Conservation (phyloP, 2,888 invertebrate genomes). For the Cheiracanthium punctorium region DNA sequence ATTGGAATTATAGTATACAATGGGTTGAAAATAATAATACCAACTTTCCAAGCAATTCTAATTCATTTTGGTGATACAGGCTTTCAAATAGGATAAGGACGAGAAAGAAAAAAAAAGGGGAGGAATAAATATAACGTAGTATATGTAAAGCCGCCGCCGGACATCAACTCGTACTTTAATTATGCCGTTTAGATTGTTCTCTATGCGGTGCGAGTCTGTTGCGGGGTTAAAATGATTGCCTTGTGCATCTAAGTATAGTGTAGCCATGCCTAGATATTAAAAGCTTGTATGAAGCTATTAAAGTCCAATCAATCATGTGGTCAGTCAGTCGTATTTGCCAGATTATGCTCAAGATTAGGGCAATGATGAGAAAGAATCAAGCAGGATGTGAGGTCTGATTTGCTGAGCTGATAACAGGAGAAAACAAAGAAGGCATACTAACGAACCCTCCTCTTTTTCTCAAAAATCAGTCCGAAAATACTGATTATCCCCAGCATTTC, state of each 20-base stretch:
- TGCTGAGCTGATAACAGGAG: conserved; percentile 22
- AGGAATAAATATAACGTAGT: background rate
- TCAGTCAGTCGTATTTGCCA: conserved; percentile 55
- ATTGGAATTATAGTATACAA: too few relatives aligned
- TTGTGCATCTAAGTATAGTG: conserved; percentile 3
- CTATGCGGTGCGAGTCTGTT: background rate
- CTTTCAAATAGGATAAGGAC: too few relatives aligned
- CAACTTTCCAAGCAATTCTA: too few relatives aligned
- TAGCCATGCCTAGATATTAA: background rate
- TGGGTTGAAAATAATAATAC: too few relatives aligned
- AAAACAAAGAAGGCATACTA: conserved; percentile 10
- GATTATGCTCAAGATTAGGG: conserved; percentile 37
- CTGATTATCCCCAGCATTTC: background rate
- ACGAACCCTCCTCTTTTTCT: background rate
- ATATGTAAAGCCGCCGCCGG: background rate
- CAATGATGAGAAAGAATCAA: conserved; percentile 26
- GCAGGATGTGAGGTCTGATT: conserved; percentile 56
- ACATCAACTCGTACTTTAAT: background rate
- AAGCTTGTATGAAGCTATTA: conserved; percentile 50
- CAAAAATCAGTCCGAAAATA: background rate
- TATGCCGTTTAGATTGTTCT: background rate
- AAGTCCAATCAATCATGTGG: conserved; percentile 57
- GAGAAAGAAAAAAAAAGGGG: background rate
- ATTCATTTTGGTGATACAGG: too few relatives aligned
- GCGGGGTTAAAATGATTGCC: conserved; percentile 9